Conservation (phyloP, 2,888 invertebrate species). For the Catocala nupta region DNA sequence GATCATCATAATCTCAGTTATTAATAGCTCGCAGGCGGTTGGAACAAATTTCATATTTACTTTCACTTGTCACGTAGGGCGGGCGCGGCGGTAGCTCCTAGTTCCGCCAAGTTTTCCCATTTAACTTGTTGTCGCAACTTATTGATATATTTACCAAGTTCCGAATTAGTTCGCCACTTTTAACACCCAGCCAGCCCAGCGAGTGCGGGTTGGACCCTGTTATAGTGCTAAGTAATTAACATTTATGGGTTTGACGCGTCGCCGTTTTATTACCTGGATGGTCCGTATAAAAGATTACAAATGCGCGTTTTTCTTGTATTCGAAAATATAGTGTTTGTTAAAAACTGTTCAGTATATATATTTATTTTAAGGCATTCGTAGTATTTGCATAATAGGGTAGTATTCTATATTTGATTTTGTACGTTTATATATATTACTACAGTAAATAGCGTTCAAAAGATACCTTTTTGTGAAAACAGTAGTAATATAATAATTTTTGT, state of each 20-base stretch:
- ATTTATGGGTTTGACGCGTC: slow-evolving; percentile 6
- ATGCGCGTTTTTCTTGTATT: no score
- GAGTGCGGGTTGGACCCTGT: slow-evolving; percentile 14
- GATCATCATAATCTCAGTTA: slow-evolving; percentile 10
- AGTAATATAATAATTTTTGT: no score
- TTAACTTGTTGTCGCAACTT: slow-evolving; percentile 70
- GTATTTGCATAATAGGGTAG: no score
- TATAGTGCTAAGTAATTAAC: slow-evolving; percentile 12
- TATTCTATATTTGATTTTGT: no score
- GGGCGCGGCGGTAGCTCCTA: slow-evolving; percentile 52
- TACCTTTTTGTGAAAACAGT: no score
- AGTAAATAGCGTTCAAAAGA: no score
- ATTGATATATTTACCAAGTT: slow-evolving; percentile 73
- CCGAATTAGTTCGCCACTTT: slow-evolving; percentile 61
- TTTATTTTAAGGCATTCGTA: no score
- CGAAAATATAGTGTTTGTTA: no score
- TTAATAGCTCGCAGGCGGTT: slow-evolving; percentile 6
- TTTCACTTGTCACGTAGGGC: slow-evolving; percentile 59
- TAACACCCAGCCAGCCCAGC: slow-evolving; percentile 18
- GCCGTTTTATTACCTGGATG: neutral
- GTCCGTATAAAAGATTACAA: no score
- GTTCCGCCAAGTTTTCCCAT: slow-evolving; percentile 72
- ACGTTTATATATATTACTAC: no score
- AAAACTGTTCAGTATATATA: no score
- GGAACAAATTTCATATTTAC: slow-evolving; percentile 50